Base-by-base conservation (phyloP, 2,113 vertebrate species). In the Phasianus colchicus region DNA sequence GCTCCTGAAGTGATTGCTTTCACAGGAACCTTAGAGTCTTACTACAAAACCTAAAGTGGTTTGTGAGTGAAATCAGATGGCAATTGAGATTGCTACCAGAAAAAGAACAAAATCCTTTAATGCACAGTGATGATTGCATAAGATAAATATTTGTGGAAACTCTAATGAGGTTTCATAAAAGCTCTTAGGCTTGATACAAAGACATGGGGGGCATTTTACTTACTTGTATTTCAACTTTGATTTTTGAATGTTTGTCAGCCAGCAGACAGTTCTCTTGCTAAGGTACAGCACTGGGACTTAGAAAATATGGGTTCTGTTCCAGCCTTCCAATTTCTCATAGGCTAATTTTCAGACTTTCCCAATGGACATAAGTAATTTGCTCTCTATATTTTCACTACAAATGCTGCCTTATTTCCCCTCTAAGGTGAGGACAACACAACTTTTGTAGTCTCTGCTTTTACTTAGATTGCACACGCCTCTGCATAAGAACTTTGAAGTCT, bases 31-130 rank as follows among this genome's bases (percentile, higher is more conserved):
- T 85, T 45, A 52, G 63, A 83, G 78, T 93, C 64, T 73, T 76
- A 58, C 54, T 90, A 77, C 50, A 77, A 91, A 95, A 69, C 29
- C 67, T 86, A 24, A 88, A 91, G 90, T 77, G 90, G 75, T 77
- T 94, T 93, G 60, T 65, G 63, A 84, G 86, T 79, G 90, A 93
- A 95, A 89, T 93, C 74, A 95, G 87, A 92, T 84, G 91, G 89
- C 67, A 93, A 71, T 13, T 0, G 9, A 92, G 84, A 92, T 80
- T 93, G 72, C 87, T 84, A 71, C 72, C 13, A 38, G 76, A 90
- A 93, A 42, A 70, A 93, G 90, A 95, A 90, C 92, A 94, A 96
- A 88, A 80, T 83, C 69, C 40, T 90, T 70, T 83, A 92, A 88
- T 40, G 69, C 65, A 78, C 61, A 57, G 43, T 84, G 88, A 94